Base-by-base conservation (phyloP, 2,888 invertebrate species). In the Melipona bicolor region DNA sequence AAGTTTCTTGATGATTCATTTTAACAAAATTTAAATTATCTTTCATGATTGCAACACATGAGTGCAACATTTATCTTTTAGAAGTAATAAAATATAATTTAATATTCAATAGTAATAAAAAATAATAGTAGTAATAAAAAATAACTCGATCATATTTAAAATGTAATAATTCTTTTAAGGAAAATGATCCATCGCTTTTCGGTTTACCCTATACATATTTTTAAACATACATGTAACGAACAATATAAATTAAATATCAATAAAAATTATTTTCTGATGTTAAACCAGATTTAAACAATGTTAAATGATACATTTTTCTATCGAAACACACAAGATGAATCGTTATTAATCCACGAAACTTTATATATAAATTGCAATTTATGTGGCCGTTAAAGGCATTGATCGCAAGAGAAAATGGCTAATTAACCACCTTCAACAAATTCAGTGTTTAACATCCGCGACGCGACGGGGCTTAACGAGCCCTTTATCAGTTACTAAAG, bases 361-460 rank as follows among this genome's bases (percentile, higher is more conserved):
- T 19, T 9, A 27, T 11, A 9, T 43, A 43, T 9, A 43, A 27
- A 27, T 27, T 61, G 1, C 19, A 49, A 56, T 49, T 61, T 19
- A 1, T 5, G 21, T 49, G 0, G 6, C 24, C 19, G 43, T 59
- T 59, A 59, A 71, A 43, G n/a, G 19, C 24, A 49, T 27, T 43
- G 13, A 49, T 59, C 43, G 4, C 17, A 19, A 49, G n/a, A 6
- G 27, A 68, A 32, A 50, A 4, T 56, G 15, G 24, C 21, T 6
- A 61, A 69, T 62, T 36, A 62, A 68, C 19, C 54, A 21, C 11
- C 3, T 17, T 32, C 19, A 43, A 75, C 27, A 4, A 76, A 50
- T 32, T 11, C 61, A 19, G 69, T 24, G n/a, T 77, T 77, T 32
- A 62, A 62, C 61, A 77, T 17, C 62, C 70, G 21, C 43, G 43